These are phyloP conservation scores for Gopherus flavomarginatus DNA, from an alignment of 2,113 vertebrate species.

Conservation along the genomic window DNA sequence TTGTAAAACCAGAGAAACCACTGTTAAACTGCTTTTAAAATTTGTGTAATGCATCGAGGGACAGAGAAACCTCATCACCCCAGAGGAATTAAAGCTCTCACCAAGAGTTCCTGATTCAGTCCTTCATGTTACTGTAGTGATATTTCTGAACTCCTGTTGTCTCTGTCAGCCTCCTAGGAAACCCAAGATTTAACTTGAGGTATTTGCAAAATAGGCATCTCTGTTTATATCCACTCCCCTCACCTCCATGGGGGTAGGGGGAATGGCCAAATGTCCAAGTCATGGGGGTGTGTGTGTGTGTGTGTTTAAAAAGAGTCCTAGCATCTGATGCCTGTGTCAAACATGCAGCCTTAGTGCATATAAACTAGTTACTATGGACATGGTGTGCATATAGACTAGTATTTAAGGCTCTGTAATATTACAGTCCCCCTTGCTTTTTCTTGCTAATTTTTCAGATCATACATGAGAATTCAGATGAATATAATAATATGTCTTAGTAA, in stretches of 20 bases:
- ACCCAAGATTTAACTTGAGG: background rate
- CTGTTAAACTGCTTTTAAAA: background rate
- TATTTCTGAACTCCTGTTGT: background rate
- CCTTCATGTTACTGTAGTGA: background rate
- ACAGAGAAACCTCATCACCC: background rate
- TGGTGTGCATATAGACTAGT: background rate
- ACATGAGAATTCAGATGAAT: background rate
- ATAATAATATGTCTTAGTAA: background rate
- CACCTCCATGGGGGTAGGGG: background rate
- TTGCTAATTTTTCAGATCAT: background rate
- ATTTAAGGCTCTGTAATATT: background rate
- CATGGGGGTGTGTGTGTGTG: no score
- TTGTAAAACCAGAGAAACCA: background rate
- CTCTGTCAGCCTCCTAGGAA: background rate
- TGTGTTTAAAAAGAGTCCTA: background rate
- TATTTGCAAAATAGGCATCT: background rate
- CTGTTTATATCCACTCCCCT: background rate
- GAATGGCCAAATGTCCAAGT: background rate
- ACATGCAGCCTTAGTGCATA: background rate
- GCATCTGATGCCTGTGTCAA: background rate
- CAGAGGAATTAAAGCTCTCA: background rate
- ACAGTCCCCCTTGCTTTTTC: background rate
- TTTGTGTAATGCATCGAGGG: background rate
- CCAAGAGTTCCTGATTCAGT: background rate
- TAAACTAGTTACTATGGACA: background rate